Percentiles rank a stretch among this genome's conserved stretches.
Conservation (phyloP, 2,797 vertebrate genomes). For the Siniperca obscura region DNA sequence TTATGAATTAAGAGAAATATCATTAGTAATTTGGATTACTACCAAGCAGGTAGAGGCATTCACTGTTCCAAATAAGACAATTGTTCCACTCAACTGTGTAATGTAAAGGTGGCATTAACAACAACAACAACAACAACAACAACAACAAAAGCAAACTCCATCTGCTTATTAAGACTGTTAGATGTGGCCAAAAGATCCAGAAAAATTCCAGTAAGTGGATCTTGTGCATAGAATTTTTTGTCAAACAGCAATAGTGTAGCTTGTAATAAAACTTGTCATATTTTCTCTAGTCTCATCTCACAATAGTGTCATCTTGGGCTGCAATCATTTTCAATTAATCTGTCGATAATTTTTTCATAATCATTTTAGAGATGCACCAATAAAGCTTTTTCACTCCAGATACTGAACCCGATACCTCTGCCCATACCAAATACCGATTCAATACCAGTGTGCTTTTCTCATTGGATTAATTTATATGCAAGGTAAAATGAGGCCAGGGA, state of each 20-base stretch:
- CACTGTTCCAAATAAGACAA: background rate
- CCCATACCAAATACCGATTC: background rate
- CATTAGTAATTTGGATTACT: background rate
- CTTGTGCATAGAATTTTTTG: background rate
- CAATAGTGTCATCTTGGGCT: background rate
- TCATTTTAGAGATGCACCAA: background rate
- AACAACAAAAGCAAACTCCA: background rate
- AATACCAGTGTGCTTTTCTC: background rate
- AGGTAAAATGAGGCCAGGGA: background rate
- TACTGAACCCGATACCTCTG: background rate
- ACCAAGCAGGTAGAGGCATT: background rate
- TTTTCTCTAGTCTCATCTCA: background rate
- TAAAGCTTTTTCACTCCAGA: background rate
- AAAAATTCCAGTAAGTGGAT: background rate
- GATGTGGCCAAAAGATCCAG: background rate
- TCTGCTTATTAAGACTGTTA: background rate
- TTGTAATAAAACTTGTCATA: background rate
- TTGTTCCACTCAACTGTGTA: background rate
- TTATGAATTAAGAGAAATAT: background rate
- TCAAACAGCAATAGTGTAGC: too few species aligned
- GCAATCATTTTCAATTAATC: background rate
- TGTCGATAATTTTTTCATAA: background rate
- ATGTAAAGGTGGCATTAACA: background rate
- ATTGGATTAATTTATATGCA: background rate
- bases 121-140: too few species aligned